Conservation (phyloP, 2,797 vertebrate genomes). For the Rhodeus uyekii region DNA sequence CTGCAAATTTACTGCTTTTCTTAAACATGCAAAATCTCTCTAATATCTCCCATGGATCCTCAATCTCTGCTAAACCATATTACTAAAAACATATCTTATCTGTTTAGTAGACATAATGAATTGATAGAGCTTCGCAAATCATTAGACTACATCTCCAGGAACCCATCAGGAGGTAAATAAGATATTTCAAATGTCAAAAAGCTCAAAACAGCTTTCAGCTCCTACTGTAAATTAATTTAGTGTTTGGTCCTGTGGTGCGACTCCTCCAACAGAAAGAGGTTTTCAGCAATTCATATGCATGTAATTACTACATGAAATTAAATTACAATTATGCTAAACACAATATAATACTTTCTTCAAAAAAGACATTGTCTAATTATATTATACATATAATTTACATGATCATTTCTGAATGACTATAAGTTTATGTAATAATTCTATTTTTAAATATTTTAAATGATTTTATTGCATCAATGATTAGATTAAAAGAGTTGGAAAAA, state of each 20-base stretch:
- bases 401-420: neutral
- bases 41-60: neutral
- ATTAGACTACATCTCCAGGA: neutral
- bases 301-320: neutral
- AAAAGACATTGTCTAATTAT: neutral
- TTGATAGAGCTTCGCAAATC: neutral
- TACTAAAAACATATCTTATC: neutral
- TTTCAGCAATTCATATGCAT: neutral
- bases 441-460: neutral
- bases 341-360: neutral
- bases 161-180: neutral
- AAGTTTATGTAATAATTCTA: neutral
- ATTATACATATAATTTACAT: neutral
- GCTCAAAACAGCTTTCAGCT: neutral
- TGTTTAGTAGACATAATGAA: neutral
- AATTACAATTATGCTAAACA: neutral
- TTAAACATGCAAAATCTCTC: neutral
- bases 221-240: neutral
- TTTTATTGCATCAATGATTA: neutral
- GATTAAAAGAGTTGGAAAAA: neutral
- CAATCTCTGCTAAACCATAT: neutral
- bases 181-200: neutral
- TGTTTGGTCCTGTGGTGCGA: neutral
- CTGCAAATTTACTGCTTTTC: neutral
- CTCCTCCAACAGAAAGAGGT: neutral